Percentiles rank a stretch among this genome's conserved stretches.
Conservation (phyloP, 2,888 invertebrate species). For the Odontothrips loti region DNA sequence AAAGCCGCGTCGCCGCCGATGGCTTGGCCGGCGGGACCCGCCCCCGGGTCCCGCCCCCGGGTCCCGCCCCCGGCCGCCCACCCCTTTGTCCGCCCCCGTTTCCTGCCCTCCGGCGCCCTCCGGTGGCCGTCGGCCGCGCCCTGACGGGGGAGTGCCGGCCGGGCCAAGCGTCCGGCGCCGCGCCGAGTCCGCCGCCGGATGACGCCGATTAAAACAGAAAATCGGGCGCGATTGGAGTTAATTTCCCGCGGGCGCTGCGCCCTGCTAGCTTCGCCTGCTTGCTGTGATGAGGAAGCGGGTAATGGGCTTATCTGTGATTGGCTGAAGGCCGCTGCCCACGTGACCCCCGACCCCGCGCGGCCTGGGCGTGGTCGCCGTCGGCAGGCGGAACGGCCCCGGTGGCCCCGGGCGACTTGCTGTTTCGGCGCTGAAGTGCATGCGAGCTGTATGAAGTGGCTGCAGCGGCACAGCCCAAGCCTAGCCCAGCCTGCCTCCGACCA, state of each 20-base stretch:
- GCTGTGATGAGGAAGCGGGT: slow-evolving; percentile 12
- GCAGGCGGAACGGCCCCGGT: no score
- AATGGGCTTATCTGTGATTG: slow-evolving; percentile 5
- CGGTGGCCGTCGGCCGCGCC: neutral
- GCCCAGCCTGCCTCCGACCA: neutral
- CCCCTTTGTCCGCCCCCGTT: no score
- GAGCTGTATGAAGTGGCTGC: no score
- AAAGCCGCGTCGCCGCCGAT: no score
- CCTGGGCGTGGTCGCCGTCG: neutral
- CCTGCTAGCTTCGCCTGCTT: neutral
- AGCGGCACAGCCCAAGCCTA: no score
- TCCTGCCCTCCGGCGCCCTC: no score
- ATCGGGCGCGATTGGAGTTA: slow-evolving; percentile 21
- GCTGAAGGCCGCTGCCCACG: neutral
- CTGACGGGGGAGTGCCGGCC: neutral
- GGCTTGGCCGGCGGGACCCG: no score
- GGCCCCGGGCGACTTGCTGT: no score
- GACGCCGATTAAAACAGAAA: neutral
- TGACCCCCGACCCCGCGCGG: neutral
- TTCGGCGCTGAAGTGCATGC: no score
- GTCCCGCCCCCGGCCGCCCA: no score
- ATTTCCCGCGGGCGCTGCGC: neutral
- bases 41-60: no score
- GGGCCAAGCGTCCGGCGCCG: neutral
- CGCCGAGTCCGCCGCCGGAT: neutral